These are phyloP conservation scores for Apostichopus californicus DNA, from an alignment of 35 echinoderm and acorn worm genomes.

Conservation along the genomic window DNA sequence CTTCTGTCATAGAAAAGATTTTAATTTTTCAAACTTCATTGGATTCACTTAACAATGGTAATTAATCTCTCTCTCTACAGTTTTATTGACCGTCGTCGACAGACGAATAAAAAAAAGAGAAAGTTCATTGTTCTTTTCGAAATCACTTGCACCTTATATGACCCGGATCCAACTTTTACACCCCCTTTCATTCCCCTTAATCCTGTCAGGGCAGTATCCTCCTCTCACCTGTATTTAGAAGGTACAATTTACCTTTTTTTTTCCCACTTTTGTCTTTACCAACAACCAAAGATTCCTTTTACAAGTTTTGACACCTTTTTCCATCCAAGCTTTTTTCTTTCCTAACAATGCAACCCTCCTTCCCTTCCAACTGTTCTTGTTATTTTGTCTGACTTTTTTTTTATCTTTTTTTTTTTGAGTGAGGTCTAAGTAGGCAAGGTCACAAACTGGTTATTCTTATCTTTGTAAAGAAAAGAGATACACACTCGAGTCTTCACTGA, in stretches of 20 bases:
- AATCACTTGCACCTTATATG: neutral
- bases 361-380: neutral
- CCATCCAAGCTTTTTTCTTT: neutral
- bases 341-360: neutral
- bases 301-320: conserved; percentile 14
- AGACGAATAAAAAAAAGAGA: neutral
- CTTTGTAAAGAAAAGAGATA: neutral
- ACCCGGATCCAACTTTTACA: conserved; percentile 32
- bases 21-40: neutral
- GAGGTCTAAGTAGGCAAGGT: neutral
- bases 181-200: neutral
- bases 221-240: conserved; percentile 8
- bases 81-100: neutral
- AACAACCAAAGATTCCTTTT: neutral
- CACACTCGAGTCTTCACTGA: neutral
- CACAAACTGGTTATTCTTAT: neutral
- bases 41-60: neutral
- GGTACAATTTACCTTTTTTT: neutral
- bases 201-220: neutral
- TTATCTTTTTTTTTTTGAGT: neutral
- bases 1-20: neutral
- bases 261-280: neutral
- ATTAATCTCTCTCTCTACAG: neutral
- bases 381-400: neutral
- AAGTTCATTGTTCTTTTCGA: neutral